These are phyloP conservation scores for Oscheius sp. DNA, from an alignment of 2,888 invertebrate genomes.

Conservation along the genomic window DNA sequence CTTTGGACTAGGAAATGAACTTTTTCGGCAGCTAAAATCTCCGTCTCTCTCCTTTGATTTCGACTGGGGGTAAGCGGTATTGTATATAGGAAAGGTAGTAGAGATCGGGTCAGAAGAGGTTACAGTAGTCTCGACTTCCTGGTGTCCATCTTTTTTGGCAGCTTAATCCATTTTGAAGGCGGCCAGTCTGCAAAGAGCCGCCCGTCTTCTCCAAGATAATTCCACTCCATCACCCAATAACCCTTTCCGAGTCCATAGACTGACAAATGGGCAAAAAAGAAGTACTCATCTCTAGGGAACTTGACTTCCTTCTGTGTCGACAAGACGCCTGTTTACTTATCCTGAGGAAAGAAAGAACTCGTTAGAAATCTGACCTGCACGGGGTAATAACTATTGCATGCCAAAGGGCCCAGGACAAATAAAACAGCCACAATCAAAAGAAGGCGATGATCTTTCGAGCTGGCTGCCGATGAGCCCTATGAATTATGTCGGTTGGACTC, in stretches of 20 bases:
- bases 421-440: background rate
- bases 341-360: background rate
- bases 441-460: background rate
- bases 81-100: background rate
- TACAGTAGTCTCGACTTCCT: background rate
- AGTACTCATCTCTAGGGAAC: background rate
- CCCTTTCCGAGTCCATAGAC: background rate
- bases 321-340: background rate
- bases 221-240: too few species aligned
- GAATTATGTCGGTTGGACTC: background rate
- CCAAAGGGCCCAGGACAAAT: background rate
- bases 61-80: background rate
- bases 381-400: conserved; percentile 30
- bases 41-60: background rate
- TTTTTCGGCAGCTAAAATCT: conserved; percentile 1
- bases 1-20: background rate
- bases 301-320: too few species aligned
- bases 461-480: background rate
- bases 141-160: conserved; percentile 1
- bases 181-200: too few species aligned
- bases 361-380: conserved; percentile 33
- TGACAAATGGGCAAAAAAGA: background rate
- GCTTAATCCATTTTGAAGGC: too few species aligned
- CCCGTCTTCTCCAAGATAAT: too few species aligned
- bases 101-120: background rate